These are phyloP conservation scores for Andrena chrysosceles DNA, from an alignment of 2,888 invertebrate genomes.

Conservation along the genomic window DNA sequence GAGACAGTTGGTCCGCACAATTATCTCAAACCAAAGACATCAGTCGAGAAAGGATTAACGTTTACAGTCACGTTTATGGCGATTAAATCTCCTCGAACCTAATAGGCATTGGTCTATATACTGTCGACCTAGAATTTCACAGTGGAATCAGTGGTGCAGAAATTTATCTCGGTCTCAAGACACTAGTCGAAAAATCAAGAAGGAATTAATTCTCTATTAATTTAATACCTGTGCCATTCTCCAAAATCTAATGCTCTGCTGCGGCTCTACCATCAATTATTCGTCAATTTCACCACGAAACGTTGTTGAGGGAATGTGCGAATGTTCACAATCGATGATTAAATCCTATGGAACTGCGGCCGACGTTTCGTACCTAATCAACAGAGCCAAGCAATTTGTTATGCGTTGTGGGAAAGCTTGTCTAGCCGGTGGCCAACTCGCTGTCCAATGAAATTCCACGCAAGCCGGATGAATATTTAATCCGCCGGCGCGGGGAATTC, in stretches of 20 bases:
- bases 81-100: too few species aligned
- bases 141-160: too few species aligned
- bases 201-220: too few species aligned
- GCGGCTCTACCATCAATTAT: too few species aligned
- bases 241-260: too few species aligned
- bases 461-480: slow-evolving; percentile 22
- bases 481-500: background rate
- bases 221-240: too few species aligned
- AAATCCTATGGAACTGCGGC: slow-evolving; percentile 11
- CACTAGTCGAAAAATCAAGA: too few species aligned
- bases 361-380: slow-evolving; percentile 42
- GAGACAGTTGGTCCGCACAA: background rate
- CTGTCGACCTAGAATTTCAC: too few species aligned
- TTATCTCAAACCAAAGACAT: background rate
- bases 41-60: background rate
- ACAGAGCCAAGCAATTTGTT: slow-evolving; percentile 43
- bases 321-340: slow-evolving; percentile 33
- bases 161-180: too few species aligned
- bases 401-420: slow-evolving; percentile 39
- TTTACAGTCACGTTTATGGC: too few species aligned
- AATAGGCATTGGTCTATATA: too few species aligned
- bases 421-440: slow-evolving; percentile 14
- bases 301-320: background rate
- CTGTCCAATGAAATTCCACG: slow-evolving; percentile 49
- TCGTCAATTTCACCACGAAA: too few species aligned